Base-by-base conservation (phyloP, 2,113 vertebrate species). In the Ctenodactylus gundi region DNA sequence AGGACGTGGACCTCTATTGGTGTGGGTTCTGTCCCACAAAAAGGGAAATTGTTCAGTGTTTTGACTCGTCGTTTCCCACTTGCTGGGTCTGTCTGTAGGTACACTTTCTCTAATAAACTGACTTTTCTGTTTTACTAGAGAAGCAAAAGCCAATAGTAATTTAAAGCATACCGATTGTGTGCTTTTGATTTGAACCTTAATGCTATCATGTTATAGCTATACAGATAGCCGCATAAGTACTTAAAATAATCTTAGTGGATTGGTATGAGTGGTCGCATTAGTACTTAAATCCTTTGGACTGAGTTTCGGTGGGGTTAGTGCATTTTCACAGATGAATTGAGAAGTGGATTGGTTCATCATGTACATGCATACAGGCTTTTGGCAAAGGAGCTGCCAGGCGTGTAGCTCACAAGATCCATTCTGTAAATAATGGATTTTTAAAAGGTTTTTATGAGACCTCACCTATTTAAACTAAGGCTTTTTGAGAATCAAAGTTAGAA, bases 141-240 rank as follows among this genome's bases (percentile, higher is more conserved):
- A 91, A 81, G 95, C 97, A 96, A 93, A 96, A 95, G 65, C 75
- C 39, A 88, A 60, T 36, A 89, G 44, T 7, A 85, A 95, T 95
- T 97, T 97, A 46, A 82, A 97, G 90, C 98, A 98, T 98, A 98
- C 98, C 96, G 96, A 25, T 96, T 20, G 98, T 98, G 98, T 98
- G 97, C 58, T 94, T 46, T 97, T 97, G 96, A 97, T 95, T 94
- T 85, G 96, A 96, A 95, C 91, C 94, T 96, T 97, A 95, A 98
- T 97, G 93, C 93, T 98, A 96, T 23, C 95, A 72, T 97, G 95
- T 93, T 96, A 95, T 96, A 97, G 94, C 96, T 95, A 58, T 95
- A 94, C 0, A 65, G 89, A 53, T 94, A 98, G 94, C 39, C 72
- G 46, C 90, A 96, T 88, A 78, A 95, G 76, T 94, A 85, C 87